Percentiles rank a stretch among this genome's conserved stretches.
These are phyloP conservation scores for Brachypalpus laphriformis DNA, from an alignment of 2,888 invertebrate genomes.

Conservation along the genomic window DNA sequence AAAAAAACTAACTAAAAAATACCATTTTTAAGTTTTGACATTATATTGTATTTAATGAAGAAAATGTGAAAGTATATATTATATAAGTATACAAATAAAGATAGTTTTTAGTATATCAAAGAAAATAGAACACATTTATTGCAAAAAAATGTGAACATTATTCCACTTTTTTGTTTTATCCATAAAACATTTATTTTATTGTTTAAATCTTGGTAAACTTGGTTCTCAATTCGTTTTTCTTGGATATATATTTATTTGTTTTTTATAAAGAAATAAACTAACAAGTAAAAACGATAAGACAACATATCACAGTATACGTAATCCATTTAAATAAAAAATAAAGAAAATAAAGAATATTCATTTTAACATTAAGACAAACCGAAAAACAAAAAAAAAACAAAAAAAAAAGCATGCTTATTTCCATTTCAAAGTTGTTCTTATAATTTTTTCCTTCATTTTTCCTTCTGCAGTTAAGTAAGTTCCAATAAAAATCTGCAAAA, in stretches of 20 bases:
- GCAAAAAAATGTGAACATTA: not conserved
- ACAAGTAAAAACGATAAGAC: conserved; percentile 61
- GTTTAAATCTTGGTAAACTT: not conserved
- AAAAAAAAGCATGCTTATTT: not conserved
- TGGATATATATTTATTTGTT: not conserved
- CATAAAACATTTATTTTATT: not conserved
- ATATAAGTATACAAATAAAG: conserved; percentile 59
- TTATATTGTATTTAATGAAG: conserved; percentile 59
- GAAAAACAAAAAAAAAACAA: conserved; percentile 44
- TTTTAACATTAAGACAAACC: conserved; percentile 7
- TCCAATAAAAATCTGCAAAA: conserved; percentile 39
- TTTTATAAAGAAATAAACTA: conserved; percentile 11
- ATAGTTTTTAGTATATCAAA: conserved; percentile 58
- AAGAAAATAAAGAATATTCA: conserved; percentile 13
- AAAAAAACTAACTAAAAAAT: conserved; percentile 12
- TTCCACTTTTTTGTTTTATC: not conserved
- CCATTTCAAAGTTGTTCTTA: conserved; percentile 1
- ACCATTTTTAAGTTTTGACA: conserved; percentile 71
- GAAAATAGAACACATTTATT: conserved; percentile 14
- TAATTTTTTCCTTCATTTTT: not conserved
- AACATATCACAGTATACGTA: conserved; percentile 76
- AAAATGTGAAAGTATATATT: conserved; percentile 45
- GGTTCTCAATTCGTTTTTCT: not conserved
- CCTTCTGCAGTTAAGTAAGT: conserved; percentile 16
- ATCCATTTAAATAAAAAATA: conserved; percentile 40